phyloP scores from a whole-genome alignment of 2,888 invertebrate species.

The Zaprionus lineosus region DNA sequence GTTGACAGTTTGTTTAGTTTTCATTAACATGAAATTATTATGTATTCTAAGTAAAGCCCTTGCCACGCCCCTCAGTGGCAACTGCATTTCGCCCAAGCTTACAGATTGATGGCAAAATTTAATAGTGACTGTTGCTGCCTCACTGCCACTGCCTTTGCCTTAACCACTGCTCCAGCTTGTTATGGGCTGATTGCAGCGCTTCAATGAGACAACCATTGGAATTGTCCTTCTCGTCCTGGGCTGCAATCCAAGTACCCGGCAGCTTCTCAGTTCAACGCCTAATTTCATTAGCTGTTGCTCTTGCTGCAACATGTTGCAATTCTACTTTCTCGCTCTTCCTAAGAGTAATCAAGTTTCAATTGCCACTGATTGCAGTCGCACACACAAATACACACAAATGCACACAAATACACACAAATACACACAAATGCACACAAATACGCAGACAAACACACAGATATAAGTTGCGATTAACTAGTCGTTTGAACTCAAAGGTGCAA shows the following conservation, averaged over 20 bases:
- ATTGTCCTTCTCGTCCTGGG: conserved; percentile 22
- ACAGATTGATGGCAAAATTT: conserved; percentile 3
- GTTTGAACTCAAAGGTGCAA: conserved; percentile 6
- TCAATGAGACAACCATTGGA: neutral
- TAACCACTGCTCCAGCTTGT: too few relatives aligned
- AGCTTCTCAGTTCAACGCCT: too few relatives aligned
- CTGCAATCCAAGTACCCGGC: too few relatives aligned
- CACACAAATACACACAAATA: too few relatives aligned
- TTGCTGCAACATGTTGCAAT: conserved; percentile 13
- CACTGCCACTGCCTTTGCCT: neutral
- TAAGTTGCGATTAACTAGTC: conserved; percentile 26
- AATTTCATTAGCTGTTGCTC: conserved; percentile 41
- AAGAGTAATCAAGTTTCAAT: conserved; percentile 41
- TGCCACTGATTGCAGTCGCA: conserved; percentile 33
- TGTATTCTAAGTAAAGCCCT: conserved; percentile 34
- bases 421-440: too few relatives aligned
- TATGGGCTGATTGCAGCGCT: conserved; percentile 34
- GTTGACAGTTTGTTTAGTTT: conserved; percentile 45
- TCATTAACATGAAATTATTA: conserved; percentile 61
- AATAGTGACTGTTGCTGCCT: too few relatives aligned
- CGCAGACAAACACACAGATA: too few relatives aligned
- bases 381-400: too few relatives aligned
- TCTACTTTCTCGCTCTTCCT: conserved; percentile 11
- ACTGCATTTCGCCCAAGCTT: conserved; percentile 19
- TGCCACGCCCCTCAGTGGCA: neutral